These are phyloP conservation scores for Lasioglossum zephyrum DNA, from an alignment of 2,888 invertebrate genomes.

Conservation along the genomic window DNA sequence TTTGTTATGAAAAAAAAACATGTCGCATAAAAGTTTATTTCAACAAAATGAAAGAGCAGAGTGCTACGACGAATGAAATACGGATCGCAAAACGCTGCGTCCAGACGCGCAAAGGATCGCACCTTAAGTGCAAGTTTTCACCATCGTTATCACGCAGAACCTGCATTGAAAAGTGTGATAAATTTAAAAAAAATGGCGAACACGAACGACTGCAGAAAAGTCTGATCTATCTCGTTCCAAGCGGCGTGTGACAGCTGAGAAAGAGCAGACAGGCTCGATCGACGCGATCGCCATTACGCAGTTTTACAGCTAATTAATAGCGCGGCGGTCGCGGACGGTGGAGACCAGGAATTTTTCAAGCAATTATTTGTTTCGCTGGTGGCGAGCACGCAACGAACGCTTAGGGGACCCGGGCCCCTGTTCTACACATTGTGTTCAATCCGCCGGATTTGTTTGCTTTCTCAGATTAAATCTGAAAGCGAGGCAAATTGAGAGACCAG, in stretches of 20 bases:
- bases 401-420: conserved; percentile 16
- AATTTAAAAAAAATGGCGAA: background rate
- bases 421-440: conserved; percentile 23
- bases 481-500: conserved; percentile 18
- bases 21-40: background rate
- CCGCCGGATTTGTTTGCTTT: conserved; percentile 34
- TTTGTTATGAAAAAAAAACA: background rate
- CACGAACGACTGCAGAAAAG: background rate
- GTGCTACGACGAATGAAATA: too few species aligned
- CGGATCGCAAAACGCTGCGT: too few species aligned
- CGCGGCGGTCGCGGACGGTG: conserved; percentile 76
- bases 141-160: background rate
- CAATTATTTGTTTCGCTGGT: conserved; percentile 76
- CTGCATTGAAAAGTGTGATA: background rate
- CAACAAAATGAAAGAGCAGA: background rate
- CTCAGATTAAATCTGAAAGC: conserved; percentile 47
- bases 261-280: conserved; percentile 52
- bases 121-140: background rate
- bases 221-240: conserved; percentile 23
- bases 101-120: too few species aligned
- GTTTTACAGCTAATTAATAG: conserved; percentile 79
- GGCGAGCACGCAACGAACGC: conserved; percentile 27
- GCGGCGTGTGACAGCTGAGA: conserved; percentile 47
- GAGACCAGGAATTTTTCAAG: conserved; percentile 77
- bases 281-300: conserved; percentile 68